phyloP scores from a whole-genome alignment of 1,140 invertebrate genomes.

The Oryzaephilus surinamensis region DNA sequence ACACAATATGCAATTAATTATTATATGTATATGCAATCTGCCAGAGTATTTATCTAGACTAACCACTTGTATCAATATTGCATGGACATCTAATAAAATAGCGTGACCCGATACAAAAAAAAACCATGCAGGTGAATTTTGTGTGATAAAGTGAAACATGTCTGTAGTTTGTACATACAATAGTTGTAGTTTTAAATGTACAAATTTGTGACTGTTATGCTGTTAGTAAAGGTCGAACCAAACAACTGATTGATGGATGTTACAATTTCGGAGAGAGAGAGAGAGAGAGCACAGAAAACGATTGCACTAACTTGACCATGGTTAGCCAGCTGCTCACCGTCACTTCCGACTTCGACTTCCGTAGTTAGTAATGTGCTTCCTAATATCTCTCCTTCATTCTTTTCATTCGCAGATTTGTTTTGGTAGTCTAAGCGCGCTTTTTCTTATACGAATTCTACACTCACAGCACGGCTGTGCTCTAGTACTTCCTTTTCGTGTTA shows the following conservation, averaged over 20 bases:
- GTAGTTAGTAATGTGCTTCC: slow-evolving; percentile 1
- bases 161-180: not conserved
- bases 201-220: slow-evolving; percentile 6
- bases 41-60: too few relatives aligned
- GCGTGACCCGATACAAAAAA: too few relatives aligned
- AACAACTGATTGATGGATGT: slow-evolving; percentile 12
- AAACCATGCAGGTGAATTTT: not conserved
- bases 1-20: too few relatives aligned
- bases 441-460: slow-evolving; percentile 8
- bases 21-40: too few relatives aligned
- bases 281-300: too few relatives aligned
- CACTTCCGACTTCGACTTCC: not conserved
- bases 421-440: slow-evolving; percentile 10
- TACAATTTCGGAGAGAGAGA: slow-evolving; percentile 7
- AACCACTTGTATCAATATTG: too few relatives aligned
- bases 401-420: slow-evolving; percentile 13
- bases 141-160: not conserved
- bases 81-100: too few relatives aligned
- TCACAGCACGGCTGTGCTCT: slow-evolving; percentile 6
- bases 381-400: slow-evolving; percentile 10
- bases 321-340: not conserved
- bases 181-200: not conserved
- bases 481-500: slow-evolving; percentile 13
- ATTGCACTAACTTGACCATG: slow-evolving; percentile 7
- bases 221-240: too few relatives aligned